Evolutionary conservation across 2,888 invertebrate species (phyloP).

Genomic region (Temnothorax rugatulus): DNA sequence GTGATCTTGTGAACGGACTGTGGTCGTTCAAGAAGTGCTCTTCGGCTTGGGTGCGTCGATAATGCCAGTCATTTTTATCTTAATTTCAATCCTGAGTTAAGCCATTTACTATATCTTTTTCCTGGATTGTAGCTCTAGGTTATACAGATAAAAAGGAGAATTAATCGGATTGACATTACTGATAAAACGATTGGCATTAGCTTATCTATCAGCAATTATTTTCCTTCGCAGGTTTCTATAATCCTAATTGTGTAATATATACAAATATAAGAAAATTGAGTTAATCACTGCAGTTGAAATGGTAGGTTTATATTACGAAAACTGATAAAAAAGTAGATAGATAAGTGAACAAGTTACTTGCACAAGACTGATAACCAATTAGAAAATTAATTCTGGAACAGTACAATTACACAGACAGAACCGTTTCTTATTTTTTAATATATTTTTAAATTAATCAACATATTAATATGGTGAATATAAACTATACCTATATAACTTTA

Average conservation of each 20-base stretch:
- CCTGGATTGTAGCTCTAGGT: background rate
- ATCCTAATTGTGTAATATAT: constrained; percentile 2
- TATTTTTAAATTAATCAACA: no score
- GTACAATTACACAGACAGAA: background rate
- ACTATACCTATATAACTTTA: background rate
- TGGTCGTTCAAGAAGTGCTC: background rate
- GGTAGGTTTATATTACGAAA: background rate
- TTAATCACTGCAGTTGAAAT: background rate
- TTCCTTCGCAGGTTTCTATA: background rate
- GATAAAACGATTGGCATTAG: background rate
- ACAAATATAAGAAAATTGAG: background rate
- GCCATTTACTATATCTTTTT: background rate
- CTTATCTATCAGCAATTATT: constrained; percentile 11
- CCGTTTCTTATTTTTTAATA: background rate
- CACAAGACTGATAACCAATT: constrained; percentile 1
- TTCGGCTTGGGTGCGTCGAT: background rate
- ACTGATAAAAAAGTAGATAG: background rate
- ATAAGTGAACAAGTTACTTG: background rate
- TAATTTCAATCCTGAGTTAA: constrained; percentile 1
- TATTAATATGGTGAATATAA: background rate
- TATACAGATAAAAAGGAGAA: background rate
- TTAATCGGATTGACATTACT: background rate
- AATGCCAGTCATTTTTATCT: background rate
- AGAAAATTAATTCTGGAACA: background rate
- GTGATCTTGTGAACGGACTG: background rate